Evolutionary conservation across 2,113 vertebrate species (phyloP).

Genomic region (Hiodon alosoides): DNA sequence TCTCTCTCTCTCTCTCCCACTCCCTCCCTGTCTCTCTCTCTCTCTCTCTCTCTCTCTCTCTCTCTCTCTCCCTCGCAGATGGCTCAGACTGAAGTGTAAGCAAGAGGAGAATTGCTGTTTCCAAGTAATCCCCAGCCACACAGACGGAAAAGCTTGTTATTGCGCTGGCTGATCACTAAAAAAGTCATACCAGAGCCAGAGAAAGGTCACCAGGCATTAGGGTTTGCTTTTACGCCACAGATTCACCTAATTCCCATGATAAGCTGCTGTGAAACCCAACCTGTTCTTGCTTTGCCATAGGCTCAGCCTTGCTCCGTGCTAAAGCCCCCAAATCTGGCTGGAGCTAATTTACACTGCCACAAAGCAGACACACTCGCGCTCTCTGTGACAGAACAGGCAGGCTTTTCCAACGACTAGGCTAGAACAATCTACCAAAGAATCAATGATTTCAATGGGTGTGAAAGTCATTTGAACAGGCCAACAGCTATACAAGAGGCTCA

Average conservation of each 20-base stretch:
- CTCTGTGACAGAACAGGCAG: constrained; percentile 26
- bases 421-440: constrained; percentile 60
- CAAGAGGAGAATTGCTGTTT: constrained; percentile 44
- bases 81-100: constrained; percentile 56
- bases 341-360: constrained; percentile 59
- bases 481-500: constrained; percentile 41
- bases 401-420: constrained; percentile 53
- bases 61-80: constrained; percentile 50
- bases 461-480: constrained; percentile 46
- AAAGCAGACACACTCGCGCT: constrained; percentile 36
- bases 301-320: constrained; percentile 54
- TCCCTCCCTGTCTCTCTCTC: constrained; percentile 22
- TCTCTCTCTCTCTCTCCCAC: constrained; percentile 20
- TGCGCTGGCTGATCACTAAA: constrained; percentile 67
- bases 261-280: constrained; percentile 67
- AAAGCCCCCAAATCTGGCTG: constrained; percentile 60
- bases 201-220: constrained; percentile 71
- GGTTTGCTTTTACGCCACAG: constrained; percentile 61
- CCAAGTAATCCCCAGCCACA: constrained; percentile 65
- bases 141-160: constrained; percentile 69
- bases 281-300: constrained; percentile 57
- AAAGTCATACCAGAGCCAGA: constrained; percentile 69
- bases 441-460: constrained; percentile 49
- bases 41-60: constrained; percentile 36
- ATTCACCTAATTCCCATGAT: constrained; percentile 65